Evolutionary conservation across 2,888 invertebrate species (phyloP), one percentile per base, ranked within the genome.

Genomic region (Trisateles emortualis): DNA sequence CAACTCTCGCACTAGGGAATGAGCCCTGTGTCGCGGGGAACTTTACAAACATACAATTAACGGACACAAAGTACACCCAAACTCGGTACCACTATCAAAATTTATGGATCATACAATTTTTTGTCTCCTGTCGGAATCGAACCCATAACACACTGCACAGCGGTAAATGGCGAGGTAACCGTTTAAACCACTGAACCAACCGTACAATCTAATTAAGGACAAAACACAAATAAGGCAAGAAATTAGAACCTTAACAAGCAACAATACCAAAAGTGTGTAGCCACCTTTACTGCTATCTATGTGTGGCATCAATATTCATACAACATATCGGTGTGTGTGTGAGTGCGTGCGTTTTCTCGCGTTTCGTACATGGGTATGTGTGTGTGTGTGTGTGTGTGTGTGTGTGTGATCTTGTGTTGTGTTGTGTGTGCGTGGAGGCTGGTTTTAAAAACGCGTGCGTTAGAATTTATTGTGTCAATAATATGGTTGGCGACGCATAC

Each of bases 381-480:
- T 35, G 32, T 32, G 14, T 19, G 10, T 39, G 19, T 30, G 52
- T 46, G 41, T 35, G 35, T 40, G 42, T 62, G 53, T 51, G 55
- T 66, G 56, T 44, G 53, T 54, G 56, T 52, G 49, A 57, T 45
- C 44, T 55, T 35, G 41, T 51, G 22, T 30, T 42, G 48, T 52
- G 57, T 57, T 64, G 64, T 72, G 75, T 74, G 79, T 66, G 81
- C 64, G 79, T 45, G 67, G 78, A 75, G 81, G 78, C 86, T 79
- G 86, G 86, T 82, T 84, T 83, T 81, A 79, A 86, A 87, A 88
- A 87, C 77, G 84, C 84, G 86, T 85, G 86, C 78, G 87, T 86
- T 88, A 88, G 90, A 90, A 90, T 90, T 90, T 90, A 90, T 90
- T 83, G 88, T 87, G 90, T 90, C 90, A 90, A 90, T 90, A 90